Evolutionary conservation across 37 sponge, comb jelly and placozoan species (phyloP).

Genomic region (Lycopodina hypogea): DNA sequence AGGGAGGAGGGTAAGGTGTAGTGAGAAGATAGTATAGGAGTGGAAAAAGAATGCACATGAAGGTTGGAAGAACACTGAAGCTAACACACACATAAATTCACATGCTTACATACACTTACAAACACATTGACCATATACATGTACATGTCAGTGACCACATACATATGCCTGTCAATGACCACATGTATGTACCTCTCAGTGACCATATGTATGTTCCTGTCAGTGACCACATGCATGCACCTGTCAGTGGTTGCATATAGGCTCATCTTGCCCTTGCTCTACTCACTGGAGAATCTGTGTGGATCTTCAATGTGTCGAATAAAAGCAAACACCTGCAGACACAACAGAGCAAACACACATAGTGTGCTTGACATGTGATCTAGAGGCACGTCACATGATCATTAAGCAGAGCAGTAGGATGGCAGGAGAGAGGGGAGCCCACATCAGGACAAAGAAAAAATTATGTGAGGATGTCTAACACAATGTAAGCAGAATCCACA

Average conservation of each 20-base stretch:
- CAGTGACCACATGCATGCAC: constrained; percentile 8
- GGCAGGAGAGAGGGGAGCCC: neutral
- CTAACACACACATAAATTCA: too few species aligned
- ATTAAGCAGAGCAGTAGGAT: neutral
- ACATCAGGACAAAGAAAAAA: too few species aligned
- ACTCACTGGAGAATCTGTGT: constrained; percentile 94
- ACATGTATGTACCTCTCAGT: too few species aligned
- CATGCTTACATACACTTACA: too few species aligned
- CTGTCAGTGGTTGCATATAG: constrained; percentile 88
- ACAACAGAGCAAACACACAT: neutral
- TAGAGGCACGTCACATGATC: constrained; percentile 24
- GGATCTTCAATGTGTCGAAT: constrained; percentile 91
- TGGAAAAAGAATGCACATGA: neutral
- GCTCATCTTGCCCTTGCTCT: constrained; percentile 55
- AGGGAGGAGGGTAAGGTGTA: neutral
- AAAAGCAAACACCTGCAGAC: constrained; percentile 79
- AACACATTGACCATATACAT: too few species aligned
- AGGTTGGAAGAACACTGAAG: too few species aligned
- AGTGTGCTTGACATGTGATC: too few species aligned
- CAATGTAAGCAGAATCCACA: too few species aligned
- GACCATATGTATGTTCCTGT: too few species aligned
- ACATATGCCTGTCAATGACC: too few species aligned
- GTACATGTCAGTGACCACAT: too few species aligned
- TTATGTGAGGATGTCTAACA: too few species aligned
- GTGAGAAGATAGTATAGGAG: neutral